Percentiles rank a stretch among this genome's conserved stretches.
Evolutionary conservation across 2,888 invertebrate genomes (phyloP).

Genomic region (Matsumyia berberina): DNA sequence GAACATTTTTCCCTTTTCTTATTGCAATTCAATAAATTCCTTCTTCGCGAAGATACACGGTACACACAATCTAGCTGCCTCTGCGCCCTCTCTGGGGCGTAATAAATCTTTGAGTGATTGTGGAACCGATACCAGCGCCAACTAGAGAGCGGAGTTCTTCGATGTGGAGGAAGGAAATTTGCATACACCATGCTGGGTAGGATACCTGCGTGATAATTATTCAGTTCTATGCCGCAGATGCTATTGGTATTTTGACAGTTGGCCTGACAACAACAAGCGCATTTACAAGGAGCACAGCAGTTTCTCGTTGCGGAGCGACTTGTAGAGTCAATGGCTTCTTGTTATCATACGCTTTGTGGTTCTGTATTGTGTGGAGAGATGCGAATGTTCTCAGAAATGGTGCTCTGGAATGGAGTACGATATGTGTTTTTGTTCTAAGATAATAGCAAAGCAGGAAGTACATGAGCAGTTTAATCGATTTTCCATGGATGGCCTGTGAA

Average conservation of each 20-base stretch:
- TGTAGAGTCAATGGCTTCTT: constrained; percentile 25
- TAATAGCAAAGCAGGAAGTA: too few relatives aligned
- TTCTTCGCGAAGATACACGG: constrained; percentile 34
- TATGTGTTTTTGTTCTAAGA: too few relatives aligned
- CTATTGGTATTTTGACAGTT: constrained; percentile 40
- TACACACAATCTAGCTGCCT: not conserved
- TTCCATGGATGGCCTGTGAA: too few relatives aligned
- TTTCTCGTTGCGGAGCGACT: not conserved
- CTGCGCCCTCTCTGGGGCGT: constrained; percentile 28
- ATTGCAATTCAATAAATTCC: constrained; percentile 71
- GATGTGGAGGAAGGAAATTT: constrained; percentile 29
- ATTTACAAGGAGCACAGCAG: constrained; percentile 17
- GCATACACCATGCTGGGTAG: constrained; percentile 52
- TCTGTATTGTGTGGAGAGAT: not conserved
- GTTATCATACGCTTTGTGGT: constrained; percentile 15
- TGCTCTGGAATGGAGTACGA: not conserved
- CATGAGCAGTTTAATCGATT: too few relatives aligned
- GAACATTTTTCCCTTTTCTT: constrained; percentile 41
- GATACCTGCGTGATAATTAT: constrained; percentile 67
- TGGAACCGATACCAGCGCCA: constrained; percentile 40
- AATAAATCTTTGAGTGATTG: constrained; percentile 71
- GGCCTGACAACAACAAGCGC: constrained; percentile 36
- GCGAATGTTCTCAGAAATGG: not conserved
- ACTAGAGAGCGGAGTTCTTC: not conserved
- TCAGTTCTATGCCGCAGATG: constrained; percentile 27